These are phyloP conservation scores for Actinopyga echinites DNA, from an alignment of 53 echinoderm and acorn worm species.

Conservation along the genomic window DNA sequence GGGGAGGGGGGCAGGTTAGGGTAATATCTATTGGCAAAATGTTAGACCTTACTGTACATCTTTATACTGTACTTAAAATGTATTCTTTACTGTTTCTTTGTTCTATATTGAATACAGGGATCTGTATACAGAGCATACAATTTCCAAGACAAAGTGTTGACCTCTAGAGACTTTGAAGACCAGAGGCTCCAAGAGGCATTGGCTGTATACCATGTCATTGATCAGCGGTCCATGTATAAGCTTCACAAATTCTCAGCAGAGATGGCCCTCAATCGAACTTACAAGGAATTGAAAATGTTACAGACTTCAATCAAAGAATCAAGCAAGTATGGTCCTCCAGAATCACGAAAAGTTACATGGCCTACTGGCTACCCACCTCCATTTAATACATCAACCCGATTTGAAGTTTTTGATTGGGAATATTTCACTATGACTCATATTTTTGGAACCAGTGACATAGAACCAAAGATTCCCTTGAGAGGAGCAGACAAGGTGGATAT, in stretches of 20 bases:
- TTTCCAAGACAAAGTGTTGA: slow-evolving; percentile 82
- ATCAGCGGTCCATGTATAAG: slow-evolving; percentile 82
- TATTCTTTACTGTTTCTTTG: neutral
- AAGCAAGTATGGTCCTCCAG: slow-evolving; percentile 74
- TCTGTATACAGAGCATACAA: slow-evolving; percentile 76
- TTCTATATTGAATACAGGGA: slow-evolving; percentile 50
- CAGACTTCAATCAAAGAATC: slow-evolving; percentile 70
- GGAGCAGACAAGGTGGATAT: slow-evolving; percentile 94
- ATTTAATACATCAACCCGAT: slow-evolving; percentile 78
- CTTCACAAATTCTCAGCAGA: slow-evolving; percentile 92
- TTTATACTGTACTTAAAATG: too few relatives aligned
- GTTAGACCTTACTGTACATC: too few relatives aligned
- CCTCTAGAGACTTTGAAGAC: slow-evolving; percentile 70
- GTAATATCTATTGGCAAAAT: too few relatives aligned
- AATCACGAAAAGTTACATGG: slow-evolving; percentile 77
- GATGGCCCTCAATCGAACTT: slow-evolving; percentile 71
- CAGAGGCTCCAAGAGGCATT: slow-evolving; percentile 67
- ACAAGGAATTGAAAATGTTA: slow-evolving; percentile 55
- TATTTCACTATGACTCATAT: slow-evolving; percentile 97
- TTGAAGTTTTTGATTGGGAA: slow-evolving; percentile 93
- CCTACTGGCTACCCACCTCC: slow-evolving; percentile 77
- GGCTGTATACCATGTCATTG: slow-evolving; percentile 84
- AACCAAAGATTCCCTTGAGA: slow-evolving; percentile 75
- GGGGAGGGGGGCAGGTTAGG: too few relatives aligned
- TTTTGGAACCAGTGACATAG: slow-evolving; percentile 68